These are phyloP conservation scores for Linnaemya tessellans DNA, from an alignment of 2,888 invertebrate species.

Conservation along the genomic window DNA sequence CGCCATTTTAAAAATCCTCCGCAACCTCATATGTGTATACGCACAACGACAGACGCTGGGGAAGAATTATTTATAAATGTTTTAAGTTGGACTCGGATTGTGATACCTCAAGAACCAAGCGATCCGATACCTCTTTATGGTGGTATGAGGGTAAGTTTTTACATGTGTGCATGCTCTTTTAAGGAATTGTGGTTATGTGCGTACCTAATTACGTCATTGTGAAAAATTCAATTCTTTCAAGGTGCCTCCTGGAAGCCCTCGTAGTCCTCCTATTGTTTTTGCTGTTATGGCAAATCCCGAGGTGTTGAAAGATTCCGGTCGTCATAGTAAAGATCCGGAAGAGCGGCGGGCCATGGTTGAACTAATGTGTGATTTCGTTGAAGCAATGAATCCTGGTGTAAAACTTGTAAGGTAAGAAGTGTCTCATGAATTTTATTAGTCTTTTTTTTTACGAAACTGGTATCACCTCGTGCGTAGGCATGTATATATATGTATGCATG, in stretches of 20 bases:
- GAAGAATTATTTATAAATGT: constrained; percentile 87
- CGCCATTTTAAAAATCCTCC: constrained; percentile 89
- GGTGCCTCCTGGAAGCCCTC: constrained; percentile 86
- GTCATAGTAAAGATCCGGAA: constrained; percentile 87
- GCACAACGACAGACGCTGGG: constrained; percentile 84
- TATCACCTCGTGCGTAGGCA: no score
- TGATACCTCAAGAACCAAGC: constrained; percentile 86
- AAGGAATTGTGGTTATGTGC: no score
- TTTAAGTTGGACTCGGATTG: constrained; percentile 89
- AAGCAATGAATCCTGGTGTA: constrained; percentile 88
- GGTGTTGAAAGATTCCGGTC: constrained; percentile 87
- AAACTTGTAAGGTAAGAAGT: constrained; percentile 84
- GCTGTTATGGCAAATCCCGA: constrained; percentile 90
- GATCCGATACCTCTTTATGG: constrained; percentile 89
- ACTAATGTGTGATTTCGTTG: constrained; percentile 88
- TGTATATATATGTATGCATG: not conserved
- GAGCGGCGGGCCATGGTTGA: constrained; percentile 88
- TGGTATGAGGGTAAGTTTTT: constrained; percentile 86
- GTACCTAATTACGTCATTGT: no score
- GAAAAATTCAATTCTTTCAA: constrained; percentile 14
- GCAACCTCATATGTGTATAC: constrained; percentile 90
- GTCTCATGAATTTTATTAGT: no score
- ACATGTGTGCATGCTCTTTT: not conserved
- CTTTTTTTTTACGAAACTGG: no score
- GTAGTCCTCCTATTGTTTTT: constrained; percentile 87